Base-by-base conservation (phyloP, 92 coral and sea anemone genomes). In the Palythoa grandiflora region DNA sequence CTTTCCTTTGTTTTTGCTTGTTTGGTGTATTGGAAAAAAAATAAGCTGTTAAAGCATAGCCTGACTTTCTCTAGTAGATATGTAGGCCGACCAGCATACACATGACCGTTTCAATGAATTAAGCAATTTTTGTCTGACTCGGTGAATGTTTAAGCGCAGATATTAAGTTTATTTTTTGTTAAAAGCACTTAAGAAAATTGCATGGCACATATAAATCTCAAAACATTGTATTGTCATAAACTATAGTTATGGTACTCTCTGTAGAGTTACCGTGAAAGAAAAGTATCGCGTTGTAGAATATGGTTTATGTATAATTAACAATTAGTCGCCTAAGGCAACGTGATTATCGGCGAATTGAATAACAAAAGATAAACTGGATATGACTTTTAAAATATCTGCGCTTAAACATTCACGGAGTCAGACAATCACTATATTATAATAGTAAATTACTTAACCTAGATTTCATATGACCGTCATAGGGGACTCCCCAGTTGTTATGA, bases 131-230 rank as follows among this genome's bases (percentile, higher is more conserved):
- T 79, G 83, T 55, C 59, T 57, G 57, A 57, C 19, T 13, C 61
- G 48, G 75, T 21, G 9, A 71, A 81, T 75, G 40, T 21, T 48
- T 37, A 40, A 47, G 65, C 52, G 37, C 11, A n/a, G 37, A 28
- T 38, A 63, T 35, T 44, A 66, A 1, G 28, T 48, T 80, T 80
- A 80, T 81, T 75, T 44, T 65, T 81, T 81, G 75, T 68, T 81
- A 44, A 68, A 81, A 48, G 86, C 73, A 65, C 86, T 81, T 81
- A 81, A 47, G 71, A 16, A 81, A 79, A 81, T 81, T 66, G 48
- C 61, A 2, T 47, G 74, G 44, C 86, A 28, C 86, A 75, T 68
- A 75, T 17, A 19, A 13, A 2, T 17, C 40, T 48, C 66, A 81
- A 81, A 81, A 74, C 66, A 65, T 48, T 81, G 47, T 55, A 47